Base-by-base conservation (phyloP, 2,888 invertebrate species). In the Sphaeridia pumilis region DNA sequence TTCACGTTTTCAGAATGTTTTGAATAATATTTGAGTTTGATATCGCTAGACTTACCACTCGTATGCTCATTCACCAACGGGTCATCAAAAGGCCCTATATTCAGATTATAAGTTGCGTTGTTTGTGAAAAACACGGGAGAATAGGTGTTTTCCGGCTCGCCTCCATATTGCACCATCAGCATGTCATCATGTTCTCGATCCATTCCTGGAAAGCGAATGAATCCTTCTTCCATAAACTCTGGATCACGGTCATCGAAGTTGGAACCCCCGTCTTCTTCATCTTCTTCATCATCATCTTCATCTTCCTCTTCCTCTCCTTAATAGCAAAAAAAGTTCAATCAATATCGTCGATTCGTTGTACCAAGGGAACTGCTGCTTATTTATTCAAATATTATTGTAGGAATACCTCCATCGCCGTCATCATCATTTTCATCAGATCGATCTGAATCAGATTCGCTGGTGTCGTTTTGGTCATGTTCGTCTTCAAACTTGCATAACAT, bases 121-220 rank as follows among this genome's bases (percentile, higher is more conserved):
- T 62, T 65, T 10, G 64, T 61, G 35, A 65, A 63, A 53, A 66
- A 60, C n/a, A 65, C 65, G 1, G 65, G 63, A 1, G 65, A 60
- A n/a, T n/a, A n/a, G n/a, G n/a, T n/a, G 44, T 61, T 65, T 27
- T 65, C 62, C 34, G 71, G 67, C 59, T 67, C 67, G 17, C 71
- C 71, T 17, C 73, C 70, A 60, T 78, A 79, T 58, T 78, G 78
- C 59, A 80, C 77, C 76, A 80, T 79, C 3, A 80, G 71, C 52
- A 80, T 76, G 65, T 79, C 79, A 60, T 79, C 77, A n/a, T n/a
- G n/a, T 54, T 79, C 79, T 49, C 78, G 72, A 63, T 79, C 78
- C 36, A 73, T 69, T 42, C 75, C 73, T 17, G 74, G 74, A 68
- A 75, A 74, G 57, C 75, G 71, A 60, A 76, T 74, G 52, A 76